Base-by-base conservation (phyloP, 2,888 invertebrate species). In the Tanaodytes sp. region DNA sequence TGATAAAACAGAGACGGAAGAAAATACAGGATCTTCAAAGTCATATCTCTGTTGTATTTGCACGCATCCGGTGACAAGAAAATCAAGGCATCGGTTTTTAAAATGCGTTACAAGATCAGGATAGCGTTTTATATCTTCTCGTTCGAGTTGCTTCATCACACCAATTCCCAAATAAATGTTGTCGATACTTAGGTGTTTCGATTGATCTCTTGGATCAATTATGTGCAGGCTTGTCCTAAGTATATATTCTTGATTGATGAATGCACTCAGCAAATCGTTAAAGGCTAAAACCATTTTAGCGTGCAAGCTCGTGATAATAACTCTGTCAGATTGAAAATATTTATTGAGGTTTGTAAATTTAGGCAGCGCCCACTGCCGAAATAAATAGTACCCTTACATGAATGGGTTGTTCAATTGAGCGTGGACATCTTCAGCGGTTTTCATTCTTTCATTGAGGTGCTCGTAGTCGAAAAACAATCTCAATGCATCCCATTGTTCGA, bases 401-500 rank as follows among this genome's bases (percentile, higher is more conserved):
- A 19, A 75, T 62, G 16, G 70, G 68, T 27, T 75, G 57, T 5
- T 73, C 51, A 42, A 16, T 9, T 15, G 16, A 39, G 14, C 11
- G 15, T 39, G 39, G 4, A 39, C 11, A 39, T 39, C 39, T 15
- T 39, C 14, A 9, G 11, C 39, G 14, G 14, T 15, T 11, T 14
- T 39, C 15, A 39, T 5, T 39, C 16, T 39, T 15, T 39, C 39
- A 15, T 39, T 39, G 2, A 15, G 4, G 11, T 39, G 4, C 11
- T 39, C 39, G 16, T 39, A 16, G 4, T 39, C 14, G 61, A 72
- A 31, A 77, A 77, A 51, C 66, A 74, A 18, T 15, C 36, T 23
- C 20, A 80, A 64, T 14, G 79, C 74, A 37, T 77, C 58, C 77
- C 79, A 79, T 63, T 79, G 80, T 58, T 79, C 76, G 8, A 79